A percentile compares a stretch with the other conserved stretches of the same genome.
Conservation (phyloP, 35 echinoderm and acorn worm species). For the Lytechinus pictus region DNA sequence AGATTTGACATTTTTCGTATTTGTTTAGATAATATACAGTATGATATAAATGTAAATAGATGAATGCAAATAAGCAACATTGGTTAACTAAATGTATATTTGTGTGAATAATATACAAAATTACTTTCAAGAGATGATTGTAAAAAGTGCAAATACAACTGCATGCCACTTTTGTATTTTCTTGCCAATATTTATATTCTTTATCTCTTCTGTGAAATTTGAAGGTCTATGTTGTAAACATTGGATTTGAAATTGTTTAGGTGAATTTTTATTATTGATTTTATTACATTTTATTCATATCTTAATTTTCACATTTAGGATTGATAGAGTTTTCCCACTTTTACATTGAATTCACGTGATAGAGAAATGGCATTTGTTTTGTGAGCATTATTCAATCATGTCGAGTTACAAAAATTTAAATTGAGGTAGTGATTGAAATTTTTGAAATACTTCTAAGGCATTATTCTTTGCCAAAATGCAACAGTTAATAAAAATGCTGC, state of each 20-base stretch:
- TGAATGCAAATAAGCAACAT: neutral
- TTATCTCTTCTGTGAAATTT: neutral
- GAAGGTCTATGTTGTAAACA: neutral
- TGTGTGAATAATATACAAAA: constrained; percentile 21
- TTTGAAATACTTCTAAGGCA: neutral
- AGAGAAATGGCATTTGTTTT: neutral
- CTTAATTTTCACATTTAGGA: neutral
- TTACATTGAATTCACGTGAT: neutral
- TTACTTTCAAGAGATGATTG: neutral
- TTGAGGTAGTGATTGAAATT: neutral
- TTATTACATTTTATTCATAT: neutral
- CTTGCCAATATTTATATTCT: constrained; percentile 14
- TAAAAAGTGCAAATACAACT: constrained; percentile 19
- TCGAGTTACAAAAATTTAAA: neutral
- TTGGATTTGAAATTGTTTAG: neutral
- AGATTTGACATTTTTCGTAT: neutral
- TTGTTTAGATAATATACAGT: neutral
- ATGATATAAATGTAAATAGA: neutral
- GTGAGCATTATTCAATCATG: neutral
- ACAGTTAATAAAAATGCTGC: neutral
- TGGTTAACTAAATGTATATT: neutral
- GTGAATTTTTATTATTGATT: neutral
- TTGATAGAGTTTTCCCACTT: neutral
- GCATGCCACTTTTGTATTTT: constrained; percentile 18
- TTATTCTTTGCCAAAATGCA: neutral